Conservation (phyloP, 92 coral and sea anemone species). For the Phenganax subtilis region DNA sequence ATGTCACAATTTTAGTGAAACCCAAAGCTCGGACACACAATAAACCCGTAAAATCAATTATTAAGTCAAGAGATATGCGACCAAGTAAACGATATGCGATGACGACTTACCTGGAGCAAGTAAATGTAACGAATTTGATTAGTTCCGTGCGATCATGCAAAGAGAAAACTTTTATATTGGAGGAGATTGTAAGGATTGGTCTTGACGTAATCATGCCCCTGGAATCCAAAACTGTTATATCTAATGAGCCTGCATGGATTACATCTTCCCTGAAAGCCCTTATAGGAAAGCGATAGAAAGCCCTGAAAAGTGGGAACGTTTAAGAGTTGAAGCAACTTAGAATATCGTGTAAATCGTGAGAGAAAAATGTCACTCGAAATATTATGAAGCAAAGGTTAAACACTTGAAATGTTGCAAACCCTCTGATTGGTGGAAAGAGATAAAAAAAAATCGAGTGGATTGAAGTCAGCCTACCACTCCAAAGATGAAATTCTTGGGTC, state of each 20-base stretch:
- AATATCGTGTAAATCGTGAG: conserved; percentile 39
- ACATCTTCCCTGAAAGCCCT: conserved; percentile 26
- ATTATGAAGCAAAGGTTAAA: conserved; percentile 8
- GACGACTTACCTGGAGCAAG: conserved; percentile 34
- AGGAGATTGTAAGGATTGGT: conserved; percentile 32
- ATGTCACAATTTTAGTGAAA: conserved; percentile 33
- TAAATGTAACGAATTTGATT: conserved; percentile 18
- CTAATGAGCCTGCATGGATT: conserved; percentile 25
- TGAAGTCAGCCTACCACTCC: neutral
- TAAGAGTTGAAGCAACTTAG: conserved; percentile 32
- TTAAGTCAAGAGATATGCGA: conserved; percentile 34
- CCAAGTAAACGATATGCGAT: conserved; percentile 37
- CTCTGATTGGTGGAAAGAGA: conserved; percentile 2
- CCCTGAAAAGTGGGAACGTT: conserved; percentile 24
- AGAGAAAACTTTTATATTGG: conserved; percentile 18
- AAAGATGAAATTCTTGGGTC: neutral
- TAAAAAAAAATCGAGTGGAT: neutral
- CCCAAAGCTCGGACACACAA: conserved; percentile 36
- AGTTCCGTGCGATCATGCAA: conserved; percentile 34
- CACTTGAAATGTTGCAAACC: neutral
- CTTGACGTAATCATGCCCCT: conserved; percentile 34
- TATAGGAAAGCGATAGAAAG: conserved; percentile 30
- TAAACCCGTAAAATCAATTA: neutral
- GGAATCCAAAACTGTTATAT: conserved; percentile 35
- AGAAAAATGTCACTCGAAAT: conserved; percentile 29